Conservation (phyloP, 2,888 invertebrate genomes). For the Suillia variegata region DNA sequence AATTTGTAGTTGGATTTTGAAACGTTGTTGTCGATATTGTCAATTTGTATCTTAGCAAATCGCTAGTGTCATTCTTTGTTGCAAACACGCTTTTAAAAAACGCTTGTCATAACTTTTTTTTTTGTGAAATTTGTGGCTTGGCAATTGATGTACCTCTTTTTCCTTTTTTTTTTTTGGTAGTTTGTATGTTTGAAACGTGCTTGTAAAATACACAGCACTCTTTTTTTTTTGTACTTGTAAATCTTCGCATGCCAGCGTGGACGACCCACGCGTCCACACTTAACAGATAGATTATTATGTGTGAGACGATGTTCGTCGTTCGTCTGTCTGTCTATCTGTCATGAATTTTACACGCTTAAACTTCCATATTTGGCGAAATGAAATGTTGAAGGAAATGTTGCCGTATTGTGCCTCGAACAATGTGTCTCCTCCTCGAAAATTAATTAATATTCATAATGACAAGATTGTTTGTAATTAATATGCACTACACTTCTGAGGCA, state of each 20-base stretch:
- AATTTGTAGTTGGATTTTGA: neutral
- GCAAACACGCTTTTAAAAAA: neutral
- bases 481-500: too few species aligned
- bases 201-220: neutral
- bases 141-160: neutral
- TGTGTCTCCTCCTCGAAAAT: too few species aligned
- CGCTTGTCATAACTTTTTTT: constrained; percentile 1
- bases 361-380: neutral
- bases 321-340: neutral
- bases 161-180: neutral
- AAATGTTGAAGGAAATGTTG: neutral
- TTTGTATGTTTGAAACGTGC: neutral
- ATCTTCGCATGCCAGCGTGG: neutral
- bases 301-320: neutral
- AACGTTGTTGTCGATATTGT: neutral
- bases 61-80: neutral
- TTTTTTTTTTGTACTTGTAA: neutral
- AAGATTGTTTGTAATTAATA: too few species aligned
- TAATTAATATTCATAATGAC: too few species aligned
- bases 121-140: neutral
- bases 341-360: neutral
- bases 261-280: neutral
- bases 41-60: neutral
- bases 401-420: neutral
- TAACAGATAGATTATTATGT: neutral